A percentile compares a stretch with the other conserved stretches of the same genome.
Evolutionary conservation across 2,797 vertebrate genomes (phyloP).

Genomic region (Monodelphis domestica): DNA sequence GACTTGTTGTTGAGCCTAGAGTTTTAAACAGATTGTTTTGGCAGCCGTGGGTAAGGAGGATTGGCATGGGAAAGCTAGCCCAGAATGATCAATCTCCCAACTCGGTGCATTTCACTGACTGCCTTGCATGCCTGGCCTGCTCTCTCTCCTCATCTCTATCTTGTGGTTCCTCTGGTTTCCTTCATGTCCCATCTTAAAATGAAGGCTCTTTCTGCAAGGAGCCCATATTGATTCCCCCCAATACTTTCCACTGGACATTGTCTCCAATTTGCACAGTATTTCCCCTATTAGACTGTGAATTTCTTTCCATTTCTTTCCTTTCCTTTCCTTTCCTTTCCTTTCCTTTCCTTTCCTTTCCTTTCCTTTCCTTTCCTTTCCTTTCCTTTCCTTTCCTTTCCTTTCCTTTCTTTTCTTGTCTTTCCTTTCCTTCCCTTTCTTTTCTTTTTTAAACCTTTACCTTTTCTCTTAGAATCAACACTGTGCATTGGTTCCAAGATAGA

Average conservation of each 20-base stretch:
- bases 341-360: no score
- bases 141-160: neutral
- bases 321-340: no score
- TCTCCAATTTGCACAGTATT: neutral
- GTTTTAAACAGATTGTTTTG: neutral
- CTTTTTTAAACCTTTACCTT: no score
- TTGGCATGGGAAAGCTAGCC: neutral
- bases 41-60: neutral
- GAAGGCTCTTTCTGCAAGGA: neutral
- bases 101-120: neutral
- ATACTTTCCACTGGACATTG: neutral
- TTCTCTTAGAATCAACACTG: no score
- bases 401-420: no score
- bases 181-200: neutral
- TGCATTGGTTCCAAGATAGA: no score
- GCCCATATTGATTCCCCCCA: neutral
- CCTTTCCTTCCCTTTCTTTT: no score
- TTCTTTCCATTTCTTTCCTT: no score
- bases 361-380: no score
- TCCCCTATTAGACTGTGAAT: neutral
- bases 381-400: no score
- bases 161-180: neutral
- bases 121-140: neutral
- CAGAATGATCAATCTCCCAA: neutral
- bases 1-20: neutral